Evolutionary conservation across 2,113 vertebrate species (phyloP), one percentile per base, ranked within the genome.

Genomic region (Gymnocephalus cernua): DNA sequence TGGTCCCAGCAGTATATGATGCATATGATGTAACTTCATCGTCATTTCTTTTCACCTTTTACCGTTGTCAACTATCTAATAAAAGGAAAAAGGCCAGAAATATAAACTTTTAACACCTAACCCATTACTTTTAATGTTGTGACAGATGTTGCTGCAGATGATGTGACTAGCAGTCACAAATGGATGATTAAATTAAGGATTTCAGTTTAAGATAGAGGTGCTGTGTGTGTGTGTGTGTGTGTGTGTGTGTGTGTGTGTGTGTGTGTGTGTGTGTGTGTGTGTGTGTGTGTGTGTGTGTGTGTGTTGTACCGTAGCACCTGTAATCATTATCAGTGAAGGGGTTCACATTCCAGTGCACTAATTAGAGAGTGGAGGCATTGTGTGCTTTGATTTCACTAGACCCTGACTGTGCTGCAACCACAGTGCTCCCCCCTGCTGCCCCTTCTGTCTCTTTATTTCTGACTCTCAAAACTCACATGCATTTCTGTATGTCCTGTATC

Each of bases 321-420:
- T 89, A 86, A 83, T 89, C 81, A 87, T 91, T 90, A 89, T 91
- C 85, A 90, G 80, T 86, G 87, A 86, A 76, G 87, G 83, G 61
- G 50, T 85, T 78, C 77, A 69, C 87, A 89, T 90, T 93, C 89
- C 85, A 71, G 41, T 68, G 13, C 66, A 80, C 74, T 93, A 90
- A 93, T 92, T 90, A 91, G 86, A 93, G 87, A 90, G 86, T 70
- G 54, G 21, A 81, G 74, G 29, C 83, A 73, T 91, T 70, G 64
- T 77, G 56, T 50, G 81, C 85, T 90, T 91, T 88, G 80, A 89
- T 90, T 91, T 89, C 74, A 85, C 76, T 70, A 57, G 72, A 88
- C 79, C 84, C 88, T 86, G 74, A 82, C 87, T 88, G 88, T 62
- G 82, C 65, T 85, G 35, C 74, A 77, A 77, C 81, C 85, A 81